Base-by-base conservation (phyloP, 2,113 vertebrate genomes). In the Neopipo cinnamomea region DNA sequence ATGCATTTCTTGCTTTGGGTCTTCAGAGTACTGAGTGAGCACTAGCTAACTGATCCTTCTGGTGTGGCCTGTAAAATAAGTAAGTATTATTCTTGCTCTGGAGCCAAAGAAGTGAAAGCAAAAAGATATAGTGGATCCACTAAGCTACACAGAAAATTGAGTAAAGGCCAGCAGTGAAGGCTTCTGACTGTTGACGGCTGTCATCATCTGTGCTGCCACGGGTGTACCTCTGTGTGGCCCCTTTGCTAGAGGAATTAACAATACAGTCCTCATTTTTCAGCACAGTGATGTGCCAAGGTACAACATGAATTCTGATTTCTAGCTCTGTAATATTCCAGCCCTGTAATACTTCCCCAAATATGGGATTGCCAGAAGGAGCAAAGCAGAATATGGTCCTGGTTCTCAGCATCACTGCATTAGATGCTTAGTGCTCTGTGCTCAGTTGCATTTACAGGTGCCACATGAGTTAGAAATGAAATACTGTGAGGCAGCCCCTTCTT, bases 61-160 rank as follows among this genome's bases (percentile, higher is more conserved):
- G 59, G 21, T 20, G 75, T 62, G 59, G 37, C 46, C 59, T 71
- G 46, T 70, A 82, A 89, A 91, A 85, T 4, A 82, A 55, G 42
- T 71, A 90, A 96, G 93, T 91, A 80, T 73, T 94, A 25, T 85
- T 83, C 75, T 94, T 85, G 55, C 35, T 90, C 30, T 74, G 50
- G 14, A 91, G 67, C 47, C 66, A 82, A 44, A 75, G 71, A 62
- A 53, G 5, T 37, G 58, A 56, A 90, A 85, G 72, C 27, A 80
- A 91, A 88, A 71, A 66, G 87, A 39, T 11, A 53, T 11, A 37
- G n/a, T 39, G 59, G 42, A 50, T 91, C 71, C 72, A 50, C 12
- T 4, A 77, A 76, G 16, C 37, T 71, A 39, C 20, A 11, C 62
- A 70, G 67, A 58, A 79, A 65, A n/a, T 5, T 46, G 21, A 47